A percentile compares a stretch with the other conserved stretches of the same genome.
phyloP scores from a whole-genome alignment of 2,113 vertebrate species.

The Muntiacus muntjak region DNA sequence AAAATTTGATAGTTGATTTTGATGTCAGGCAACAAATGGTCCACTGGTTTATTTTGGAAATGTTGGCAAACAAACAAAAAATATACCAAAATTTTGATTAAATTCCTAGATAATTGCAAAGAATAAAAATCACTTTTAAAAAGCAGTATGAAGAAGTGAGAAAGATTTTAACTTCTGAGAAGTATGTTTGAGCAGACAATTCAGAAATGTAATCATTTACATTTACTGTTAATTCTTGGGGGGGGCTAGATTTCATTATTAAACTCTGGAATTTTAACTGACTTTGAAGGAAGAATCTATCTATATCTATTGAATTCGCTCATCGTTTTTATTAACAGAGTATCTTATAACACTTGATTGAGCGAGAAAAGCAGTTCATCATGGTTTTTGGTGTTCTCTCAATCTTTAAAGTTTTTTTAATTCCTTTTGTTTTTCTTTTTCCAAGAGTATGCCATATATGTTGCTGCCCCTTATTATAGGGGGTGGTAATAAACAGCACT shows the following conservation, averaged over 20 bases:
- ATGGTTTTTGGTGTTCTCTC: conserved; percentile 96
- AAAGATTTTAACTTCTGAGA: not conserved
- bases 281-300: conserved; percentile 13
- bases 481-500: conserved; percentile 94
- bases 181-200: not conserved
- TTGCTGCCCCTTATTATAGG: conserved; percentile 89
- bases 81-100: conserved; percentile 11
- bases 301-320: conserved; percentile 6
- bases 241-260: conserved; percentile 4
- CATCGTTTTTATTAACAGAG: conserved; percentile 39
- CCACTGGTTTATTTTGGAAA: conserved; percentile 36
- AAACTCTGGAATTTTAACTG: conserved; percentile 42
- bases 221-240: conserved; percentile 22
- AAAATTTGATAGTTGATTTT: conserved; percentile 31
- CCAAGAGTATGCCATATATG: conserved; percentile 93
- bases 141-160: not conserved
- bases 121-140: conserved; percentile 12
- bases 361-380: conserved; percentile 55
- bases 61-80: not conserved
- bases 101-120: conserved; percentile 30
- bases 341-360: conserved; percentile 6
- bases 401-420: conserved; percentile 88
- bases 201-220: conserved; percentile 24
- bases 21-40: not conserved
- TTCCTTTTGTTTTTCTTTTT: conserved; percentile 81